Conservation (phyloP, 2,888 invertebrate species). For the Pammene aurita region DNA sequence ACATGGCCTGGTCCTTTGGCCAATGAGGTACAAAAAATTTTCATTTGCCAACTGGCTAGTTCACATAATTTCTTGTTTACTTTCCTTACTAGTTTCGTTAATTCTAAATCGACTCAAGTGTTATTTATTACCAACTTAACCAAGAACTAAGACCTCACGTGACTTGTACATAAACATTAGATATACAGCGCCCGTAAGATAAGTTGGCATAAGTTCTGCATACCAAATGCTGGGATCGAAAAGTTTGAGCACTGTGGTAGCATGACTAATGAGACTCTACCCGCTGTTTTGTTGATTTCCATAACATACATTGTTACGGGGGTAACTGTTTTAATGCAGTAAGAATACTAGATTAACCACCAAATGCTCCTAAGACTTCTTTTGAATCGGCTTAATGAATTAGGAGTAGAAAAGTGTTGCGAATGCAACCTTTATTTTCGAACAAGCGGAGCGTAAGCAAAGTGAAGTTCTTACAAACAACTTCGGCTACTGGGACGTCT, state of each 20-base stretch:
- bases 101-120: background rate
- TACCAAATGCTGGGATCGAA: conserved; percentile 63
- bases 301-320: conserved; percentile 32
- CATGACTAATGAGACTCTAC: conserved; percentile 49
- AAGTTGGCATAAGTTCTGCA: conserved; percentile 64
- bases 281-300: conserved; percentile 41
- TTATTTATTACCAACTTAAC: conserved; percentile 13
- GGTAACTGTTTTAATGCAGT: conserved; percentile 11
- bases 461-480: too few species aligned
- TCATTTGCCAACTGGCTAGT: too few species aligned
- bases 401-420: too few species aligned
- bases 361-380: background rate
- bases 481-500: too few species aligned
- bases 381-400: too few species aligned
- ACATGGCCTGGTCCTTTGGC: too few species aligned
- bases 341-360: background rate
- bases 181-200: conserved; percentile 49
- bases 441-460: too few species aligned
- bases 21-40: too few species aligned
- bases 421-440: too few species aligned
- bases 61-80: too few species aligned
- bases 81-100: too few species aligned
- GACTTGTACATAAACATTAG: conserved; percentile 42
- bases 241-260: conserved; percentile 60
- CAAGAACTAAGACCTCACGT: conserved; percentile 20